Percentiles rank a stretch among this genome's conserved stretches.
These are phyloP conservation scores for Chaunax sp. DNA, from an alignment of 2,797 vertebrate species.

Conservation along the genomic window DNA sequence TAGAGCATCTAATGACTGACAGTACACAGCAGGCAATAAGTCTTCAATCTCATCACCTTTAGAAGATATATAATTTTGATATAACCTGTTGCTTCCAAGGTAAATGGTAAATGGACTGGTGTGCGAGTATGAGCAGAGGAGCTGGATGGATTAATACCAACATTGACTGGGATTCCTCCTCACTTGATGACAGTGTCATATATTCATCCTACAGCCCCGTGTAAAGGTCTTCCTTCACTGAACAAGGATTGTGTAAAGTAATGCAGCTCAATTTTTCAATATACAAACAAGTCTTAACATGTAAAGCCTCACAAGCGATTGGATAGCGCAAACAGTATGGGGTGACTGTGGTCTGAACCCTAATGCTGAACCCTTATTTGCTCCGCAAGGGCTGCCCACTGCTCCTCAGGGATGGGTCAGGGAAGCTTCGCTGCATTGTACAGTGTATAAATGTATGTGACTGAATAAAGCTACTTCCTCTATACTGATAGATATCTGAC, in stretches of 20 bases:
- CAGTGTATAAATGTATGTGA: too few relatives aligned
- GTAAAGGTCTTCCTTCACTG: slow-evolving; percentile 5
- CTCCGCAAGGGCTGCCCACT: too few relatives aligned
- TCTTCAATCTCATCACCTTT: neutral
- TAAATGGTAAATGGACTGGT: too few relatives aligned
- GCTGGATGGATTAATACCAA: slow-evolving; percentile 4
- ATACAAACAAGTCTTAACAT: slow-evolving; percentile 10
- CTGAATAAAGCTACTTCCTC: too few relatives aligned
- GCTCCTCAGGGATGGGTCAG: too few relatives aligned
- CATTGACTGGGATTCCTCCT: slow-evolving; percentile 25
- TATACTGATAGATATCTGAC: too few relatives aligned
- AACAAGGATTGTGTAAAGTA: slow-evolving; percentile 11
- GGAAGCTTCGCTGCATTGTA: too few relatives aligned
- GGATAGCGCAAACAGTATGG: too few relatives aligned
- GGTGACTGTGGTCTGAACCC: too few relatives aligned
- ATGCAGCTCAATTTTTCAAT: neutral
- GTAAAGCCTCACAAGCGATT: neutral
- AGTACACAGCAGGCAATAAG: neutral
- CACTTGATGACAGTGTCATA: neutral
- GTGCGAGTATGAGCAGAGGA: too few relatives aligned
- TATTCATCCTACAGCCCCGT: neutral
- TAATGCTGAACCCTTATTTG: too few relatives aligned
- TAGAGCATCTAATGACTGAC: slow-evolving; percentile 6
- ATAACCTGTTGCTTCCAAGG: too few relatives aligned
- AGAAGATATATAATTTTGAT: slow-evolving; percentile 11